A percentile compares a stretch with the other conserved stretches of the same genome.
These are phyloP conservation scores for Calameuta idolon DNA, from an alignment of 2,888 invertebrate species.

Conservation along the genomic window DNA sequence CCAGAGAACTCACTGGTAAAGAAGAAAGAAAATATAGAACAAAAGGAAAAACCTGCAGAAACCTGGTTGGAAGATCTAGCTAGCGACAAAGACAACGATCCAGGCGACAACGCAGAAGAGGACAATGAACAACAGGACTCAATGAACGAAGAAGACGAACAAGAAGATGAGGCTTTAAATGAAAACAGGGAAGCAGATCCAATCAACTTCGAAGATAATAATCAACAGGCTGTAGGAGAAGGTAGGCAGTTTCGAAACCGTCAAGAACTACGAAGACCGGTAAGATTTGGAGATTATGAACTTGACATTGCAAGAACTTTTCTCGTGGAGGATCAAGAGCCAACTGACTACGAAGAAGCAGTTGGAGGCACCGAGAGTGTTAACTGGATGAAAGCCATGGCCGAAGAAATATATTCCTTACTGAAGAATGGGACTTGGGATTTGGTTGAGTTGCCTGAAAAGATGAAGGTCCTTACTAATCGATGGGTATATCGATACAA, in stretches of 20 bases:
- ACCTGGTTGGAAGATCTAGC: too few species aligned
- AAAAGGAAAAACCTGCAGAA: too few species aligned
- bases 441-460: constrained; percentile 15
- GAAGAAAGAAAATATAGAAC: constrained; percentile 3
- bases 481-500: constrained; percentile 18
- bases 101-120: not conserved
- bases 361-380: not conserved
- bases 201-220: not conserved
- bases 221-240: not conserved
- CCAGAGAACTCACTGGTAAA: not conserved
- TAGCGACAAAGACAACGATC: too few species aligned
- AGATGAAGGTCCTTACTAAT: constrained; percentile 7
- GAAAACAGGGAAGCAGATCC: too few species aligned
- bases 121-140: not conserved
- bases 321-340: constrained; percentile 21
- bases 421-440: constrained; percentile 22
- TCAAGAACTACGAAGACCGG: not conserved
- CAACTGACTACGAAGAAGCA: constrained; percentile 20
- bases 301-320: constrained; percentile 10
- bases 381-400: constrained; percentile 23
- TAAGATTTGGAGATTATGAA: not conserved
- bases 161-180: too few species aligned
- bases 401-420: constrained; percentile 22
- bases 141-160: constrained; percentile 1
- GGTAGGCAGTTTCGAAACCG: not conserved